Evolutionary conservation across 2,113 vertebrate genomes (phyloP).

Genomic region (Vimba vimba): DNA sequence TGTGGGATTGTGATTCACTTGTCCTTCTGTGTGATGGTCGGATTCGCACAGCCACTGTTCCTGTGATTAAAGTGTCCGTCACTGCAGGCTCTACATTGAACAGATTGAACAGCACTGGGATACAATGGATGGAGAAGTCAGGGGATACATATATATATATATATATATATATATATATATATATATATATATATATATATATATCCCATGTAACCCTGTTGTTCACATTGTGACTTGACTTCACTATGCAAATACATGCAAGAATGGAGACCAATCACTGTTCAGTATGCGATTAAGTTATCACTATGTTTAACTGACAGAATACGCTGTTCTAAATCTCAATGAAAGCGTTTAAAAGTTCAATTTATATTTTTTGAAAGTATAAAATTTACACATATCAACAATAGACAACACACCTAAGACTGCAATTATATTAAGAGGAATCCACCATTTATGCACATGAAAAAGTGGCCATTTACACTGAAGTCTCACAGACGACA

Average conservation of each 20-base stretch:
- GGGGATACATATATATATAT: background rate
- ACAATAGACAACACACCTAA: too few species aligned
- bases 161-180: background rate
- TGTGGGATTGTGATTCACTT: background rate
- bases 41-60: slow-evolving; percentile 33
- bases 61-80: slow-evolving; percentile 56
- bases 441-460: too few species aligned
- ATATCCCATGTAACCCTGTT: too few species aligned
- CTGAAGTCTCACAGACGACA: too few species aligned
- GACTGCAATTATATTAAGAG: too few species aligned
- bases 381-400: too few species aligned
- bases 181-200: background rate
- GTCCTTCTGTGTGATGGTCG: slow-evolving; percentile 44
- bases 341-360: too few species aligned
- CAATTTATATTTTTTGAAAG: too few species aligned
- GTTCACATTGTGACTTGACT: too few species aligned
- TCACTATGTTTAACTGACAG: too few species aligned
- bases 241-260: background rate
- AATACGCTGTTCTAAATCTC: too few species aligned
- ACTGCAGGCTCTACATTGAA: slow-evolving; percentile 44
- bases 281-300: background rate
- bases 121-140: background rate
- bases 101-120: background rate
- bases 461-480: too few species aligned
- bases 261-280: background rate